Conservation (phyloP, 1,140 invertebrate genomes). For the Lethrus apterus region DNA sequence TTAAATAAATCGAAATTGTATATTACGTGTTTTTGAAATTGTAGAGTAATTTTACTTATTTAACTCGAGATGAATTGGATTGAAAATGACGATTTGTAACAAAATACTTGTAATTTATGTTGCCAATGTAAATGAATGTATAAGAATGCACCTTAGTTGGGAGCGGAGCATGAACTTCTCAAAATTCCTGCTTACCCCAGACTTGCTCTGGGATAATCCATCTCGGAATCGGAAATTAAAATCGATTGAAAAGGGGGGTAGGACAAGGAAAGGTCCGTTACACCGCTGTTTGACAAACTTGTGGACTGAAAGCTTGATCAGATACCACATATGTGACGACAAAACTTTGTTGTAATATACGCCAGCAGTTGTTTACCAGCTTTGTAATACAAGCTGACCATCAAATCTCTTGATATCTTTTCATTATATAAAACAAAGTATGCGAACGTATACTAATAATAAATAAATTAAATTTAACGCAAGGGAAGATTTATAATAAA, state of each 20-base stretch:
- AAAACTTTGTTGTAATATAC: constrained; percentile 5
- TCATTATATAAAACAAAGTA: no score
- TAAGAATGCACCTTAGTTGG: constrained; percentile 4
- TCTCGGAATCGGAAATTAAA: constrained; percentile 17
- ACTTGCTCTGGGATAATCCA: constrained; percentile 13
- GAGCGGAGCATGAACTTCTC: constrained; percentile 4
- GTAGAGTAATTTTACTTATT: background rate
- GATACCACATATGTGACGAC: constrained; percentile 7
- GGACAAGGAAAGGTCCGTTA: constrained; percentile 1
- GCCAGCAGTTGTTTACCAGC: background rate
- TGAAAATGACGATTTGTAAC: constrained; percentile 3
- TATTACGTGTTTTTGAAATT: background rate
- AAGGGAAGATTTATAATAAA: no score
- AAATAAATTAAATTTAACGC: no score
- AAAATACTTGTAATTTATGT: constrained; percentile 10
- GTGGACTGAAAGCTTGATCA: no score
- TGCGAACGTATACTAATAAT: no score
- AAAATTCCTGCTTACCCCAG: constrained; percentile 8
- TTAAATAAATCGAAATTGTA: background rate
- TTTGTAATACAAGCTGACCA: background rate
- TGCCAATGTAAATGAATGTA: background rate
- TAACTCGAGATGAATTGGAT: background rate
- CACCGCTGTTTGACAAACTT: constrained; percentile 5
- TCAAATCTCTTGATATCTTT: no score
- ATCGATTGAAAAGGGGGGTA: constrained; percentile 11